Base-by-base conservation (phyloP, 2,797 vertebrate genomes). In the Sebastes matsubarae region DNA sequence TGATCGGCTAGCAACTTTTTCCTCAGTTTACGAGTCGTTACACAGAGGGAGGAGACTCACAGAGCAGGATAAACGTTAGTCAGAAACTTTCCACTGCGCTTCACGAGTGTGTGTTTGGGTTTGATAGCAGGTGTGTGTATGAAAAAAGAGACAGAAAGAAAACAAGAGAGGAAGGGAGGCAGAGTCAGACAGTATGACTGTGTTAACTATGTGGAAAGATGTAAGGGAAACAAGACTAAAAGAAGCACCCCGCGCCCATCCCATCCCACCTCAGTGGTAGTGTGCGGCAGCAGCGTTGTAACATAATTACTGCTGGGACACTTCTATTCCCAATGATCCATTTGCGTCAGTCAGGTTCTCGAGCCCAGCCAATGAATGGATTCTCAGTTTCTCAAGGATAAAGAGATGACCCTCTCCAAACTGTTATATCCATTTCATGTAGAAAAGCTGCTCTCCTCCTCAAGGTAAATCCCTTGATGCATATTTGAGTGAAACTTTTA, bases 301-400 rank as follows among this genome's bases (percentile, higher is more conserved):
- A 97, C 95, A 96, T 93, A 96, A 96, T 96, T 96, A 95, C 95
- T 96, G 94, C 93, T 95, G 96, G 95, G 96, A 97, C 96, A 93
- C 90, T 90, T 94, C 93, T 96, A 97, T 97, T 97, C 94, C 90
- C 95, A 95, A 92, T 94, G 95, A 96, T 97, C 95, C 93, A 96
- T 97, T 96, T 96, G 95, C 96, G 95, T 96, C 94, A 96, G 95
- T 95, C 95, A 92, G 95, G 95, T 94, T 95, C 95, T 93, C 90
- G 80, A 94, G 94, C 94, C 85, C 90, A 95, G 93, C 94, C 95
- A 93, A 95, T 96, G 95, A 96, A 94, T 95, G 94, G 93, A 96
- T 96, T 96, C 95, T 96, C 94, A 93, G 93, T 95, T 96, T 96
- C 95, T 96, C 96, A 96, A 96, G 96, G 96, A 96, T 96, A 96